Base-by-base conservation (phyloP, 2,888 invertebrate genomes). In the Aphidius colemani region DNA sequence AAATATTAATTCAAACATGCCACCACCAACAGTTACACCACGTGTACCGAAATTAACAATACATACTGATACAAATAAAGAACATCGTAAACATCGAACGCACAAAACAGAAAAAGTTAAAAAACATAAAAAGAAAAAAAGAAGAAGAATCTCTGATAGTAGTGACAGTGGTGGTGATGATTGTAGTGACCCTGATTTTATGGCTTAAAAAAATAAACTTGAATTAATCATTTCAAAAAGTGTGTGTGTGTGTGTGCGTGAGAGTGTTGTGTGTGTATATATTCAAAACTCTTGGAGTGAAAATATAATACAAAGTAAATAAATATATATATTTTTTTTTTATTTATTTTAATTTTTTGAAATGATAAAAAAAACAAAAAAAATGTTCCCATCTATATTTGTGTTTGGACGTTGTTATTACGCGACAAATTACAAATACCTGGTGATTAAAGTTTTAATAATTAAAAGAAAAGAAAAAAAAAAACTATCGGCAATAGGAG, bases 131-230 rank as follows among this genome's bases (percentile, higher is more conserved):
- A 82, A 82, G 69, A 82, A 82, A 71, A 81, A 81, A 69, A 76
- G 78, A 70, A 77, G 81, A 78, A 77, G 82, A 76, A 77, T 80
- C 63, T 79, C 80, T 70, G 81, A 82, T 57, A 81, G 77, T 69
- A 81, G 82, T 66, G 89, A 89, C 68, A 87, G 87, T 81, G 89
- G 87, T 72, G 13, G 30, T 30, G 88, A 88, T 76, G 87, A 89
- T 80, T 86, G 83, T 79, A 89, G 89, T 84, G 89, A 89, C 78
- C 86, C 86, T 71, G 85, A 85, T 73, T 81, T 75, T 73, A 76
- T 78, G 68, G 80, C 79, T 77, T 81, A 77, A 81, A 76, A 75
- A 74, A 41, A 53, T 30, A 10, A 48, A 13, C 67, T 55, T 63
- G 71, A 70, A 70, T 70, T 67, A 13, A 11, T 8, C 51, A 5